Conservation (phyloP, 2,888 invertebrate genomes). For the Pristionchus entomophagus region DNA sequence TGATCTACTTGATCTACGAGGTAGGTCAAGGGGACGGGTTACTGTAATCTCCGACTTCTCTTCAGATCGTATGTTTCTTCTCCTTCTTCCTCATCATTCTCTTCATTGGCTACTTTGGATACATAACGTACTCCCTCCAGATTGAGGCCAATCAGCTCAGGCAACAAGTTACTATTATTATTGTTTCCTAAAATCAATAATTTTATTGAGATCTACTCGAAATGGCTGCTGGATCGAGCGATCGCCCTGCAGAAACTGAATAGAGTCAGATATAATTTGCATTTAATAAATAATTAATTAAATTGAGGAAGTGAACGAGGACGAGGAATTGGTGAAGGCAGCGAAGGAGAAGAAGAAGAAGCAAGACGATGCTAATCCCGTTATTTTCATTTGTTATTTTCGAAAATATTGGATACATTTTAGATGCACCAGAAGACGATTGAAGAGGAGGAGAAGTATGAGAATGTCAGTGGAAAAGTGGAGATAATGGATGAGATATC, state of each 20-base stretch:
- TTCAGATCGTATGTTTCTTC: neutral
- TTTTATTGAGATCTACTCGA: constrained; percentile 21
- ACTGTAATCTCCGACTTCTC: neutral
- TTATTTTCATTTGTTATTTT: neutral
- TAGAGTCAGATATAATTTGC: neutral
- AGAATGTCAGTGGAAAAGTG: constrained; percentile 14
- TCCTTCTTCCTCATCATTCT: neutral
- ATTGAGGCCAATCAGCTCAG: constrained; percentile 31
- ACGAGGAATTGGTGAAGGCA: constrained; percentile 9
- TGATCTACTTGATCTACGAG: constrained; percentile 23
- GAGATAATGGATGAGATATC: neutral
- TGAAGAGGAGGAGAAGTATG: constrained; percentile 29
- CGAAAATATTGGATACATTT: neutral
- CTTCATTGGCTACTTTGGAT: constrained; percentile 11
- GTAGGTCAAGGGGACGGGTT: neutral
- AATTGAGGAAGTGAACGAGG: constrained; percentile 18
- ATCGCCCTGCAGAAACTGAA: constrained; percentile 13
- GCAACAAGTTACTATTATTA: neutral
- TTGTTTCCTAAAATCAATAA: neutral
- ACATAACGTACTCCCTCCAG: neutral
- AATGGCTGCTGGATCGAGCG: constrained; percentile 19
- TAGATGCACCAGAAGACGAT: constrained; percentile 21
- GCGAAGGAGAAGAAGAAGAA: constrained; percentile 34
- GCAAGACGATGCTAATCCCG: constrained; percentile 20
- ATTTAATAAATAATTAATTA: neutral